Evolutionary conservation across 2,888 invertebrate genomes (phyloP).

Genomic region (Matsumyia berberina): DNA sequence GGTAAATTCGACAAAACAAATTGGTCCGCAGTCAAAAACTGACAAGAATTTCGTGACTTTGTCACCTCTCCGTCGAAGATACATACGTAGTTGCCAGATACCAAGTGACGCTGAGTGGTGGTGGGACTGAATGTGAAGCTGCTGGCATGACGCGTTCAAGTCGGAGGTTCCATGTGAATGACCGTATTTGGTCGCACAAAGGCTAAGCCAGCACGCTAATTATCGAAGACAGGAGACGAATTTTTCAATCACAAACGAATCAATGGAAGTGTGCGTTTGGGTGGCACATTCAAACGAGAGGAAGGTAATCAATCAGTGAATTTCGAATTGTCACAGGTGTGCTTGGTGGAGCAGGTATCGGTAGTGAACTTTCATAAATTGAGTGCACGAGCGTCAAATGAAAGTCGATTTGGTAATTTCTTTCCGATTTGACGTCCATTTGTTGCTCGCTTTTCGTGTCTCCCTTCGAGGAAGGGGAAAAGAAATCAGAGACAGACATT

Average conservation of each 20-base stretch:
- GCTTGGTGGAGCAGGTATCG: constrained; percentile 1
- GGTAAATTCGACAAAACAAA: constrained; percentile 82
- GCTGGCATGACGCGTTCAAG: constrained; percentile 69
- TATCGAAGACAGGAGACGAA: constrained; percentile 66
- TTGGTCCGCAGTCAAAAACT: constrained; percentile 83
- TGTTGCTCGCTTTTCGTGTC: constrained; percentile 11
- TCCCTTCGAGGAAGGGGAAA: constrained; percentile 14
- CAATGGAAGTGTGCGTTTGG: constrained; percentile 44
- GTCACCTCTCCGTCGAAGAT: constrained; percentile 81
- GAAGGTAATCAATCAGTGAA: constrained; percentile 65
- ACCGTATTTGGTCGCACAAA: constrained; percentile 63
- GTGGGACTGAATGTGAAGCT: constrained; percentile 49
- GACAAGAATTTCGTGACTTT: constrained; percentile 85
- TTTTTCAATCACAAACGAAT: constrained; percentile 25
- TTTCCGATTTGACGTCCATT: constrained; percentile 11
- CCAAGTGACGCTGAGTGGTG: constrained; percentile 11
- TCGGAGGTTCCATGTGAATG: constrained; percentile 40
- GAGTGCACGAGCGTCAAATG: constrained; percentile 49
- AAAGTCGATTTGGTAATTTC: constrained; percentile 42
- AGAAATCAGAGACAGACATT: constrained; percentile 21
- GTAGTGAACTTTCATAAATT: constrained; percentile 51
- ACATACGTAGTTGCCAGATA: constrained; percentile 28
- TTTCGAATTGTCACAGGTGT: constrained; percentile 61
- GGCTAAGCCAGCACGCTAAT: constrained; percentile 69
- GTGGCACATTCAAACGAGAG: constrained; percentile 39